Base-by-base conservation (phyloP, 2,113 vertebrate genomes). In the Rhea americana region DNA sequence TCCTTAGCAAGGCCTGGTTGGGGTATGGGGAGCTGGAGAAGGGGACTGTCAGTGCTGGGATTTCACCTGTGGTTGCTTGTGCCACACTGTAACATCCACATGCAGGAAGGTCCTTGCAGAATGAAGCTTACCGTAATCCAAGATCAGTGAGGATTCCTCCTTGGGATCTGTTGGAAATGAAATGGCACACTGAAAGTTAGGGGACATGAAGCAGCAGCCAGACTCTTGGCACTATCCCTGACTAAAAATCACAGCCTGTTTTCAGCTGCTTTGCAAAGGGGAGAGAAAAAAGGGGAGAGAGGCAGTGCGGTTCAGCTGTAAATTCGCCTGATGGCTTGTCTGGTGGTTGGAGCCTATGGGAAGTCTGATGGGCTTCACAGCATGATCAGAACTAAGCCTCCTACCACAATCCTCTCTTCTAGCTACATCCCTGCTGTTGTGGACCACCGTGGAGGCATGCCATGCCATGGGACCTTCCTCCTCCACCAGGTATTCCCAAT, bases 381-480 rank as follows among this genome's bases (percentile, higher is more conserved):
- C 53, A 6, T 11, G 13, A 8, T 39, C 28, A 11, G 12, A 30
- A 25, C 68, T 41, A 28, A 16, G 63, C 59, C 48, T 90, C 65
- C 85, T 0, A 1, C n/a, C 1, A 1, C 4, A 1, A 17, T 90
- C 77, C 35, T 95, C 30, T 98, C 79, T 96, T 95, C 30, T 96
- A 99, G 99, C 88, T 99, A 99, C 93, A 99, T 99, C 80, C 99
- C 99, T 28, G 99, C 99, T 0, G 98, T 98, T 9, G 99, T 99
- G 95, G 99, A 99, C 96, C 99, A 99, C 96, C 98, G 99, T 13
- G 98, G 98, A 32, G 99, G 99, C 59, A 98, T 99, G 98, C 99
- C 99, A 0, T 99, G 99, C 96, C 98, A 99, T 47, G 99, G 99
- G 32, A 99, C 98, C 30, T 99, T 99, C 98, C 97, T 99, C 9